A percentile compares a stretch with the other conserved stretches of the same genome.
These are phyloP conservation scores for Spinibarbus caldwelli DNA, from an alignment of 2,797 vertebrate species.

Conservation along the genomic window DNA sequence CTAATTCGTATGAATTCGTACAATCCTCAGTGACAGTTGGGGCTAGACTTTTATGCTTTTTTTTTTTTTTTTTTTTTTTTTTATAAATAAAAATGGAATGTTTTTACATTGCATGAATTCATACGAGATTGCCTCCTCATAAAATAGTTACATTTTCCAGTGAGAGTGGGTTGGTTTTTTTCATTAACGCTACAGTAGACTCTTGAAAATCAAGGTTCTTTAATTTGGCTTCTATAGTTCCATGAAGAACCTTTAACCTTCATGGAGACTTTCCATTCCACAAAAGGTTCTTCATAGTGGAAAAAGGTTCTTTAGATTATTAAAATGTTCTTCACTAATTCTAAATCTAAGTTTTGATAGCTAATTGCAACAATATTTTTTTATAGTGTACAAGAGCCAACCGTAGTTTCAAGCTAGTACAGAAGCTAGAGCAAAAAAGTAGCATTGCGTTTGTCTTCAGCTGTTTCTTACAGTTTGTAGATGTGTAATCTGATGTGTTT, in stretches of 20 bases:
- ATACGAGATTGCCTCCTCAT: neutral
- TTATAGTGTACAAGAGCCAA: neutral
- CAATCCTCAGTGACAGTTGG: too few species aligned
- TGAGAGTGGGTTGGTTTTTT: too few species aligned
- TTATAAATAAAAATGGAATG: too few species aligned
- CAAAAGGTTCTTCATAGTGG: neutral
- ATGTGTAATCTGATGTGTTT: neutral
- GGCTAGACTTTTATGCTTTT: neutral
- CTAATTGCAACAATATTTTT: neutral
- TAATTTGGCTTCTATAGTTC: too few species aligned
- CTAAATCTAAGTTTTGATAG: neutral
- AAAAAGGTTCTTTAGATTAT: neutral
- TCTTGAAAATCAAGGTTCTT: too few species aligned
- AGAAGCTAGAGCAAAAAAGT: neutral
- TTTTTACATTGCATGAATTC: too few species aligned
- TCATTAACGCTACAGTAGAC: too few species aligned
- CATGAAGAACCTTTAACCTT: neutral
- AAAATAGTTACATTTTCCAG: neutral
- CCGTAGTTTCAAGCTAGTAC: neutral
- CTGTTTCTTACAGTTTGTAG: neutral
- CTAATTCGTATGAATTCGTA: neutral
- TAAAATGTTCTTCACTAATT: neutral
- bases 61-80: too few species aligned
- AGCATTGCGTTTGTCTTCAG: neutral
- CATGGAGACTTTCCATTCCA: neutral